These are phyloP conservation scores for Dryobates pubescens DNA, from an alignment of 2,797 vertebrate species.

Conservation along the genomic window DNA sequence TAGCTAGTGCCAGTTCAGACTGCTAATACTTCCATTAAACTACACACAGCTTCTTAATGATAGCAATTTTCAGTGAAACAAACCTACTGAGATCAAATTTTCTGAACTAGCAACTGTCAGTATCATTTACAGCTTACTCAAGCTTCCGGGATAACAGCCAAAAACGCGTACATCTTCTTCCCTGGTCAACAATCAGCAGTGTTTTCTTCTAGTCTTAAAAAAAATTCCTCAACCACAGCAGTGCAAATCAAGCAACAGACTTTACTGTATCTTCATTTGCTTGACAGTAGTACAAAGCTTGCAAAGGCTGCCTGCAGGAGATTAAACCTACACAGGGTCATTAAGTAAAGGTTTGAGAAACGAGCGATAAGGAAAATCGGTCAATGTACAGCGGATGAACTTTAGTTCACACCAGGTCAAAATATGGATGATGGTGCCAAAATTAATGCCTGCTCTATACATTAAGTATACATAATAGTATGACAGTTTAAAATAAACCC, in stretches of 20 bases:
- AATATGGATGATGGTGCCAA: background rate
- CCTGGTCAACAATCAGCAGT: background rate
- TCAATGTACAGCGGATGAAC: background rate
- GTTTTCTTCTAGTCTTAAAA: background rate
- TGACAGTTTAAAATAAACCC: background rate
- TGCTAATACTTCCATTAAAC: conserved; percentile 55
- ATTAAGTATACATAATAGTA: background rate
- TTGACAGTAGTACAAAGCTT: conserved; percentile 14
- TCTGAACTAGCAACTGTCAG: conserved; percentile 37
- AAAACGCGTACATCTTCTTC: background rate
- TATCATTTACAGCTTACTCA: conserved; percentile 24
- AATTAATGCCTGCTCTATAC: background rate
- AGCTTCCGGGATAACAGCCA: conserved; percentile 7
- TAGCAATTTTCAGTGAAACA: conserved; percentile 42
- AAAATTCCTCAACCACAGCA: background rate
- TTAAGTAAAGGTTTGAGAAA: background rate
- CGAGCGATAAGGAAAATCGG: background rate
- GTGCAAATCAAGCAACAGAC: background rate
- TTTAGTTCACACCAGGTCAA: background rate
- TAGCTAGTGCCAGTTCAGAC: conserved; percentile 5
- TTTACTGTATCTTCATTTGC: conserved; percentile 15
- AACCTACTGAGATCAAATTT: conserved; percentile 28
- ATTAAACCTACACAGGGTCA: background rate
- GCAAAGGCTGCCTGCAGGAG: background rate
- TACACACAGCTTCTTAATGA: conserved; percentile 31